Evolutionary conservation across 2,888 invertebrate genomes (phyloP).

Genomic region (Tuta absoluta): DNA sequence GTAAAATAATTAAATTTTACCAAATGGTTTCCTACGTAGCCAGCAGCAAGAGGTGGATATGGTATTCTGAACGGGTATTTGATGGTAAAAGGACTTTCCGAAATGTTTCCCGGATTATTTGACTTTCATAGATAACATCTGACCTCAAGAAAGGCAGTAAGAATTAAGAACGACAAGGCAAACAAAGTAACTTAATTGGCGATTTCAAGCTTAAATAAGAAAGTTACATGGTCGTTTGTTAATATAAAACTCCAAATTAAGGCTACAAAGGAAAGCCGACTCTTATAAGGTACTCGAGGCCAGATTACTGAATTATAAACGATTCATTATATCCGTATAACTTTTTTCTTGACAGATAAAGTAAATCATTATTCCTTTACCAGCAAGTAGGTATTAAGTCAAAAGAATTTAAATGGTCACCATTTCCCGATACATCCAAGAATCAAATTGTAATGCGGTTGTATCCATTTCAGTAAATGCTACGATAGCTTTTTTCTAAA

Average conservation of each 20-base stretch:
- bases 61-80: too few relatives aligned
- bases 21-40: too few relatives aligned
- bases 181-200: constrained; percentile 1
- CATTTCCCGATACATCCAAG: constrained; percentile 36
- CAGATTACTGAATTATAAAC: constrained; percentile 20
- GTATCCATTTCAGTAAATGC: constrained; percentile 25
- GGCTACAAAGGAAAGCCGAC: constrained; percentile 15
- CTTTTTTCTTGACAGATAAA: constrained; percentile 20
- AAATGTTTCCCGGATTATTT: not conserved
- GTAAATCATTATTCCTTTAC: constrained; percentile 23
- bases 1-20: too few relatives aligned
- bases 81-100: not conserved
- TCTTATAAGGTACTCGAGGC: constrained; percentile 4
- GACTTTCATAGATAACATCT: not conserved
- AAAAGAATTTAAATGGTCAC: constrained; percentile 40
- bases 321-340: constrained; percentile 13
- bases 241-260: constrained; percentile 16
- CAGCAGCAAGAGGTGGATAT: too few relatives aligned
- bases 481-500: constrained; percentile 60
- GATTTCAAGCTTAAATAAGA: not conserved
- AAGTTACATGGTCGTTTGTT: constrained; percentile 1
- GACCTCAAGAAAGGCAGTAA: not conserved
- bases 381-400: constrained; percentile 28
- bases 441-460: constrained; percentile 26
- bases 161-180: not conserved